Evolutionary conservation across 2,888 invertebrate genomes (phyloP), one percentile per base, ranked within the genome.

Genomic region (Drosophila emarginata): DNA sequence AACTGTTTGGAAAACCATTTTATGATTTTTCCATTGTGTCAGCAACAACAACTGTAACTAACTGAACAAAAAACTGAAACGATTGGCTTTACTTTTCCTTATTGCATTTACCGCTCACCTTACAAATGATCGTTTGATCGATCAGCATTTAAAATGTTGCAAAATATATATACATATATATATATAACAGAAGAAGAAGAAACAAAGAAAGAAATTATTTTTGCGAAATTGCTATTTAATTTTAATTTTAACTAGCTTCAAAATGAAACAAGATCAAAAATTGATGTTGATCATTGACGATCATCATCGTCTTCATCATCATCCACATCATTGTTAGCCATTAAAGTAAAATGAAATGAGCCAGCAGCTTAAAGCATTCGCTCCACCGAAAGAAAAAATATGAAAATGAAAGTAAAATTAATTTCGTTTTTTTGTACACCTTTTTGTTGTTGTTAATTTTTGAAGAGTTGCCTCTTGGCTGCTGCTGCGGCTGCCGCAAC

Each of bases 361-460:
- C 57, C 28, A 45, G 18, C 45, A 45, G 45, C 45, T 45, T 21
- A 45, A 36, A 67, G 64, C 58, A 57, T 14, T 61, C 7, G 36
- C 64, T 58, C 4, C 26, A 60, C 45, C 67, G 9, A 45, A 45
- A 40, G 18, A 15, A 40, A 40, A 40, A 40, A 40, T 72, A 69
- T 82, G 75, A 86, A 85, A 85, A 85, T 87, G 85, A 85, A 85
- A 85, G 85, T 88, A 80, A 88, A 85, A 85, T 86, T 68, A 67
- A 80, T 76, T 77, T 84, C 6, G 18, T 12, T 82, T 78, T 83
- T 77, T 78, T 64, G 45, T 45, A 21, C 45, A 45, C 45, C 56
- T 72, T 68, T 59, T 64, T 18, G 45, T 26, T 67, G 54, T 70
- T 59, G 75, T 67, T 59, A 53, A 58, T 37, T 45, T 62, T 67